Base-by-base conservation (phyloP, 2,797 vertebrate species). In the Lagodon rhomboides region DNA sequence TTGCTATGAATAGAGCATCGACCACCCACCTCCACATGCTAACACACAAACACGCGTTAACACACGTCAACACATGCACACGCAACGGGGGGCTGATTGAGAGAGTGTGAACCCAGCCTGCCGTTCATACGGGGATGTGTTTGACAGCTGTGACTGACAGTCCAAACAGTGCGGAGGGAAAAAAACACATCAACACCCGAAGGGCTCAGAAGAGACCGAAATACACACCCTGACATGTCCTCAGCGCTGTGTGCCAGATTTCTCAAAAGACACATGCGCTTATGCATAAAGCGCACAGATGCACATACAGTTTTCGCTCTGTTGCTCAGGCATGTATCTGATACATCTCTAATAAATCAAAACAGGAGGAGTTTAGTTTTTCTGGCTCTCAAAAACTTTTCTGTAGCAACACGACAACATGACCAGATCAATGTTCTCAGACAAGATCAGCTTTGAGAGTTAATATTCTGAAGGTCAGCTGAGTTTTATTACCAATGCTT, bases 61-160 rank as follows among this genome's bases (percentile, higher is more conserved):
- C 68, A 54, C 70, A 71, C 73, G 65, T 77, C 68, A 46, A 70
- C 86, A 75, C 82, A 49, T 50, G 79, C 59, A 15, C 70, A 46
- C 30, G 8, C 70, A 41, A 59, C 41, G 2, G 82, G 83, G 76
- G 82, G 73, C 4, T 90, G 87, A 88, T 89, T 82, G 87, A 82
- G 80, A 69, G 84, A 55, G 80, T 75, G 91, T 86, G 82, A 89
- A 90, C 69, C 72, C 69, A 3, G 78, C 46, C 79, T 44, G 90
- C 65, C 55, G 69, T 59, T 86, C 73, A 49, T 55, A 72, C 46
- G 1, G 65, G 47, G 84, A 82, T 53, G 88, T 79, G 80, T 82
- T 85, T 91, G 92, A 92, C 91, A 88, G 87, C 73, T 85, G 86
- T 87, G 90, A 92, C 80, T 87, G 88, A 92, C 88, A 87, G 83